phyloP scores from a whole-genome alignment of 2,888 invertebrate genomes.

The Saturnia pavonia region DNA sequence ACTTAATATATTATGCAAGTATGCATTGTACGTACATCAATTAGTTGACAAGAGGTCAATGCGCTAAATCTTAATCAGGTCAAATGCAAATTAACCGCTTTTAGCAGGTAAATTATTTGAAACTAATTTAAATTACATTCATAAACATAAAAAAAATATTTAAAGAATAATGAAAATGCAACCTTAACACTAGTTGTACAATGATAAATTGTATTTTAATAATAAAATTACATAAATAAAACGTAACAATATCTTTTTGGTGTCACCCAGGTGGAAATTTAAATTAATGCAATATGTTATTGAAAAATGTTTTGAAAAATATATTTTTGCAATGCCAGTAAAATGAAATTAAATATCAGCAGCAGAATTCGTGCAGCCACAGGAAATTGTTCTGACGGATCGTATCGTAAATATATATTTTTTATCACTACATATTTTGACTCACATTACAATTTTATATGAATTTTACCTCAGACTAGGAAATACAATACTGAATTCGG shows the following conservation, averaged over 20 bases:
- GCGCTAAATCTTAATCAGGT: neutral
- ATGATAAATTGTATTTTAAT: no score
- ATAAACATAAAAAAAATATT: neutral
- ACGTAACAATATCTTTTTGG: neutral
- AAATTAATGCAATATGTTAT: slow-evolving; percentile 38
- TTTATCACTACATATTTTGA: slow-evolving; percentile 18
- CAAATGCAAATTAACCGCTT: neutral
- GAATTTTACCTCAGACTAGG: neutral
- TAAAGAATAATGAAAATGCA: neutral
- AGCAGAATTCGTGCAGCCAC: slow-evolving; percentile 30
- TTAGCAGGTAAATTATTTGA: neutral
- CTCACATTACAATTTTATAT: slow-evolving; percentile 14
- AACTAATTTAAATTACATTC: neutral
- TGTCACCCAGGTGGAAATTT: slow-evolving; percentile 34
- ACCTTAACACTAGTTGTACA: neutral
- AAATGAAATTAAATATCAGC: slow-evolving; percentile 42
- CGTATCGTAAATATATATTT: slow-evolving; percentile 28
- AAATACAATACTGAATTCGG: neutral
- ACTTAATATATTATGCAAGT: neutral
- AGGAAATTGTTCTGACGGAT: slow-evolving; percentile 40
- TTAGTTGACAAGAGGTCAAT: neutral
- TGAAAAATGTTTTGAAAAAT: slow-evolving; percentile 33
- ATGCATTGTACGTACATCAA: neutral
- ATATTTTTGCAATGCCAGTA: slow-evolving; percentile 34
- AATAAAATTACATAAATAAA: neutral